Percentiles rank a stretch among this genome's conserved stretches.
phyloP scores from a whole-genome alignment of 2,888 invertebrate species.

The Tenthredo mesomela region DNA sequence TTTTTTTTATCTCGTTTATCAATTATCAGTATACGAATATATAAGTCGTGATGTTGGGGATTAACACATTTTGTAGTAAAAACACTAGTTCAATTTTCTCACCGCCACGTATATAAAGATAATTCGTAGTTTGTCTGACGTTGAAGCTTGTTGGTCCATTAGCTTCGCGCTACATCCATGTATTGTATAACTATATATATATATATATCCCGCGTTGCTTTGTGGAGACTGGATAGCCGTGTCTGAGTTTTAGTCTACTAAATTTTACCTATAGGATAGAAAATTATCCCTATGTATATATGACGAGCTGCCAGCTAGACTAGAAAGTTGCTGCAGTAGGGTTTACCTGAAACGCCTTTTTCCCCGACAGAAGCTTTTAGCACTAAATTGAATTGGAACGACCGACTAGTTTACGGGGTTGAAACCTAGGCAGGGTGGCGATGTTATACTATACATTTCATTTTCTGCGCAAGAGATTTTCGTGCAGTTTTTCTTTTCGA shows the following conservation, averaged over 20 bases:
- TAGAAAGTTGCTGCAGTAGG: constrained; percentile 43
- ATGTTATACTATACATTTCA: constrained; percentile 4
- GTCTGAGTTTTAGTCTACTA: background rate
- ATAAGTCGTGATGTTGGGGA: background rate
- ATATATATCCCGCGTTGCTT: background rate
- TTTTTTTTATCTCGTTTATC: background rate
- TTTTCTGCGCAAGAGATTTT: background rate
- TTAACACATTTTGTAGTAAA: background rate
- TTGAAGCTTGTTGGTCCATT: constrained; percentile 27
- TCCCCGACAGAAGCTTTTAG: constrained; percentile 50
- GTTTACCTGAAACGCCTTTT: constrained; percentile 44
- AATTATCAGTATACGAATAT: background rate
- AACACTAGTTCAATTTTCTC: background rate
- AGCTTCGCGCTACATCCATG: background rate
- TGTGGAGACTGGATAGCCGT: background rate
- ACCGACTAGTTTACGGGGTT: constrained; percentile 27
- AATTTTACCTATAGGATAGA: background rate
- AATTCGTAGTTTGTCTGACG: constrained; percentile 15
- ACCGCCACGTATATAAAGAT: background rate
- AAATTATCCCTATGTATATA: background rate
- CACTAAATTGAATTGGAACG: constrained; percentile 50
- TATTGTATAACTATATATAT: background rate
- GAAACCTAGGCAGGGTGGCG: too few species aligned
- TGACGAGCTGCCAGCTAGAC: constrained; percentile 29
- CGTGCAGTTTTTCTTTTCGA: background rate